Conservation (phyloP, 2,888 invertebrate species). For the Sarcophaga rosellei region DNA sequence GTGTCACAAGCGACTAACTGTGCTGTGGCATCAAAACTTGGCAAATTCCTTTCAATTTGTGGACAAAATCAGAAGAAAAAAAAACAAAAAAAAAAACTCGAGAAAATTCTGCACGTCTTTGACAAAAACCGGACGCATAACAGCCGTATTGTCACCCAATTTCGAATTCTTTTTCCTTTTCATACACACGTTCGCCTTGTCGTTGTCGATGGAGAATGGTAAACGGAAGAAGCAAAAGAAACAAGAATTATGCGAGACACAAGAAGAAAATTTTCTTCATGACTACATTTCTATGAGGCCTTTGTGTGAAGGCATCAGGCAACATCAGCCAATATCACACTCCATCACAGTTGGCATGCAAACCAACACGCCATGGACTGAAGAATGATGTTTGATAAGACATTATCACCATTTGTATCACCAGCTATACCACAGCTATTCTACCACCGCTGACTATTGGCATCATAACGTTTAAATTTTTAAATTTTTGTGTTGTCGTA, state of each 20-base stretch:
- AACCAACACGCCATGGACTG: background rate
- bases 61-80: background rate
- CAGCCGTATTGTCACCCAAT: slow-evolving; percentile 61
- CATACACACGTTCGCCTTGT: background rate
- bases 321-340: slow-evolving; percentile 27
- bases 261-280: slow-evolving; percentile 56
- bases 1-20: background rate
- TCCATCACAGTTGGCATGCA: slow-evolving; percentile 41
- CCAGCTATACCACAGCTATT: background rate
- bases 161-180: slow-evolving; percentile 23
- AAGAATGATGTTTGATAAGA: background rate
- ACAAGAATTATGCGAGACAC: background rate
- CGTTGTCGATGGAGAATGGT: no score
- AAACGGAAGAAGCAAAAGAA: background rate
- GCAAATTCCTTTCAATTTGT: slow-evolving; percentile 42
- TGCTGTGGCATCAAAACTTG: slow-evolving; percentile 11
- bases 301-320: slow-evolving; percentile 52
- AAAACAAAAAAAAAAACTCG: background rate
- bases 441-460: no score
- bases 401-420: background rate
- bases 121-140: background rate
- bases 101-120: slow-evolving; percentile 23
- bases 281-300: slow-evolving; percentile 50
- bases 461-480: no score
- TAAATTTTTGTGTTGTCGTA: no score